phyloP scores from a whole-genome alignment of 2,888 invertebrate species.

The Anarsia innoxiella region DNA sequence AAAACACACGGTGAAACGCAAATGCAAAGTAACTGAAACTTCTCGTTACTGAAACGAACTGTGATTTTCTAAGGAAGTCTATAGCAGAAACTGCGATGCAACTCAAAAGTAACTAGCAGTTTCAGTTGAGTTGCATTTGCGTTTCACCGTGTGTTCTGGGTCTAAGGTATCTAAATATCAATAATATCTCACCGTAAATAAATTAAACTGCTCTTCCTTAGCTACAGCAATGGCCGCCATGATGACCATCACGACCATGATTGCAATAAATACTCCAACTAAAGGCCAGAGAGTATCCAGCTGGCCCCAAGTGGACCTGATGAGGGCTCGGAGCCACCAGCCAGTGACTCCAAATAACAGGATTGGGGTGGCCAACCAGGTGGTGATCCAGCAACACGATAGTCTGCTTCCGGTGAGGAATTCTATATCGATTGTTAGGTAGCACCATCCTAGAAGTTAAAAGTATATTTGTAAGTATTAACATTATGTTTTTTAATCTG shows the following conservation, averaged over 20 bases:
- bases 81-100: too few relatives aligned
- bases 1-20: too few relatives aligned
- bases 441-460: constrained; percentile 51
- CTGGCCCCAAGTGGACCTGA: constrained; percentile 39
- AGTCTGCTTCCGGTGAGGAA: constrained; percentile 57
- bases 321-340: constrained; percentile 58
- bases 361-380: constrained; percentile 54
- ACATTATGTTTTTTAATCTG: too few relatives aligned
- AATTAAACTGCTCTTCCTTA: constrained; percentile 66
- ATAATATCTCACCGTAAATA: constrained; percentile 43
- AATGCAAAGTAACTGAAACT: too few relatives aligned
- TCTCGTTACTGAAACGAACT: too few relatives aligned
- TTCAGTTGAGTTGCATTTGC: too few relatives aligned
- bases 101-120: too few relatives aligned
- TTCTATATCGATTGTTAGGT: constrained; percentile 55
- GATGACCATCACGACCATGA: constrained; percentile 49
- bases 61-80: too few relatives aligned
- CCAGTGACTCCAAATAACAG: constrained; percentile 50
- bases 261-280: constrained; percentile 42
- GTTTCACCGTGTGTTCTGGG: too few relatives aligned
- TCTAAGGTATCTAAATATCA: too few relatives aligned
- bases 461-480: too few relatives aligned
- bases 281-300: constrained; percentile 50
- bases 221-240: constrained; percentile 58
- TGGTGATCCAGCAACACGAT: constrained; percentile 50